Conservation (phyloP, 2,113 vertebrate genomes). For the Bucco capensis region DNA sequence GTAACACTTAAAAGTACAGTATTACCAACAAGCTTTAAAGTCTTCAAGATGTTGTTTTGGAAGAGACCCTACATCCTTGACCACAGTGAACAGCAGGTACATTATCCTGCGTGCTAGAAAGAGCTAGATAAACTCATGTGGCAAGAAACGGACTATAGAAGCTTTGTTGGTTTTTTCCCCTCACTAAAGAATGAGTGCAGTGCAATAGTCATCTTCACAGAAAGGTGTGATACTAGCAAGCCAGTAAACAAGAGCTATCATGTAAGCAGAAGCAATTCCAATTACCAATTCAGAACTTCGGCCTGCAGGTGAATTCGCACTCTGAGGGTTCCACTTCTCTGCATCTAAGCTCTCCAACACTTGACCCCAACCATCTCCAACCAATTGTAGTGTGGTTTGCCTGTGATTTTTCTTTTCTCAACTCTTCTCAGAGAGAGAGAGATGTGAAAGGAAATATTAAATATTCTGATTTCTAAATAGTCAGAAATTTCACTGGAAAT, state of each 20-base stretch:
- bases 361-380: neutral
- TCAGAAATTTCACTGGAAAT: neutral
- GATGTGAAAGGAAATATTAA: neutral
- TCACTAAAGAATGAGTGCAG: neutral
- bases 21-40: neutral
- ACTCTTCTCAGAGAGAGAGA: neutral
- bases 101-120: neutral
- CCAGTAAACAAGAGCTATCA: neutral
- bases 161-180: no score
- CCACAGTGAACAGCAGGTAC: neutral
- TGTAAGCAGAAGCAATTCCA: neutral
- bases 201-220: neutral
- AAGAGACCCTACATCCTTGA: neutral
- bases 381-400: neutral
- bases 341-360: neutral
- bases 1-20: neutral
- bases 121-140: neutral
- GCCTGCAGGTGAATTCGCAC: neutral
- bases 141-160: neutral
- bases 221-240: neutral
- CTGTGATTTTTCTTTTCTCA: neutral
- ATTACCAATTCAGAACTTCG: neutral
- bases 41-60: neutral
- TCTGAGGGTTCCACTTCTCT: neutral
- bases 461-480: neutral